Conservation (phyloP, 2,797 vertebrate genomes). For the Spinibarbus caldwelli region DNA sequence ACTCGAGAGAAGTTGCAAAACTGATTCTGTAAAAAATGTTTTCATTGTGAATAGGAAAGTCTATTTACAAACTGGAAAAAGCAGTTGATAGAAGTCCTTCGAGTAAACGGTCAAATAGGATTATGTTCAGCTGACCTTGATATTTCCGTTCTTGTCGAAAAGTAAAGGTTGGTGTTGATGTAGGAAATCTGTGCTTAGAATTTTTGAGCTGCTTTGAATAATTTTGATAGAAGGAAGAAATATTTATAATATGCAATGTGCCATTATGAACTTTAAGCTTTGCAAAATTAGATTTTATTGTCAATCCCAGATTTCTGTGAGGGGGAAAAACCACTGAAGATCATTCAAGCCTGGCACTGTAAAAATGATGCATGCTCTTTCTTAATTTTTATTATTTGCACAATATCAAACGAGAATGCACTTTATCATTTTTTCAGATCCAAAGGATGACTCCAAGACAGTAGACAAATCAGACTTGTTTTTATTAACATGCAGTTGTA, state of each 20-base stretch:
- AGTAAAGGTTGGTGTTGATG: not conserved
- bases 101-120: not conserved
- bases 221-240: not conserved
- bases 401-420: slow-evolving; percentile 68
- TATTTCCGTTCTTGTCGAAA: slow-evolving; percentile 15
- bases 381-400: slow-evolving; percentile 49
- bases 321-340: not conserved
- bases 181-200: not conserved
- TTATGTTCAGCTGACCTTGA: not conserved
- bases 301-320: not conserved
- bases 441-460: slow-evolving; percentile 53
- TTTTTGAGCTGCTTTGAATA: slow-evolving; percentile 8
- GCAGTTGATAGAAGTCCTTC: not conserved
- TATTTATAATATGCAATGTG: slow-evolving; percentile 35
- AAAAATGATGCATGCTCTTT: slow-evolving; percentile 50
- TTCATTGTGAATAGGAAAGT: not conserved
- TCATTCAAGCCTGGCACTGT: slow-evolving; percentile 26
- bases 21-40: not conserved
- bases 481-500: not conserved
- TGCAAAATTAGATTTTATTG: not conserved
- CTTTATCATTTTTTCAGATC: slow-evolving; percentile 71
- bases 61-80: not conserved
- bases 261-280: slow-evolving; percentile 18
- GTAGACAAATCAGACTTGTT: not conserved
- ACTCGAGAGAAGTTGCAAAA: not conserved